phyloP scores from a whole-genome alignment of 2,797 vertebrate species.

The Hylomyscus alleni region DNA sequence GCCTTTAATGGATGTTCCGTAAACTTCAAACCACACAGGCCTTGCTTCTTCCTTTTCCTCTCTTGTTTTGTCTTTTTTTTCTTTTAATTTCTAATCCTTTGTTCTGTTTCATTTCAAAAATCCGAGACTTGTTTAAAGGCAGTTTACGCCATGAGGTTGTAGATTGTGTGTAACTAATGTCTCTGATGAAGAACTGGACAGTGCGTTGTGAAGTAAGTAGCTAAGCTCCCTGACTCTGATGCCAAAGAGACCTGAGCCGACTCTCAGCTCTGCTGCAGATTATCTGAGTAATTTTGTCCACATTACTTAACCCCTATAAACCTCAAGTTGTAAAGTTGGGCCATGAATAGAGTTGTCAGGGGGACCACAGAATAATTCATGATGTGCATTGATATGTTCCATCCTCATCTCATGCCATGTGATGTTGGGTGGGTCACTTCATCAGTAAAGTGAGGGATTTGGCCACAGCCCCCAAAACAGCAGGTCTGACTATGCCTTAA shows the following conservation, averaged over 20 bases:
- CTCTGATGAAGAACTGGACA: background rate
- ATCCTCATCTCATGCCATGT: background rate
- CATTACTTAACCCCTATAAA: slow-evolving; percentile 24
- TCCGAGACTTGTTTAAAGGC: background rate
- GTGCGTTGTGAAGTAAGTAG: background rate
- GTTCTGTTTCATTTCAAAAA: slow-evolving; percentile 56
- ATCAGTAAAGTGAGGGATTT: slow-evolving; percentile 24
- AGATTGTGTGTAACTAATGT: background rate
- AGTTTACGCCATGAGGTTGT: background rate
- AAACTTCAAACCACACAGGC: slow-evolving; percentile 51
- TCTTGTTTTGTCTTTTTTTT: background rate
- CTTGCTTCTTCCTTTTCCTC: background rate
- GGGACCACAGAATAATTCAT: background rate
- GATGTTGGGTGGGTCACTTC: slow-evolving; percentile 12
- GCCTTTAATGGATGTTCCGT: background rate
- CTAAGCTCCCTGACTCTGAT: background rate
- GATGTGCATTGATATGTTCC: background rate
- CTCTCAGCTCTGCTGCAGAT: background rate
- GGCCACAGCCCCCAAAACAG: background rate
- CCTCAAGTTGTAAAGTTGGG: background rate
- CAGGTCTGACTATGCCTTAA: slow-evolving; percentile 26
- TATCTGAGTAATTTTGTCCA: background rate
- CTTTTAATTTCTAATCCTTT: slow-evolving; percentile 68
- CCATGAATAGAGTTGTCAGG: background rate
- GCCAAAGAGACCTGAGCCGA: slow-evolving; percentile 2